These are phyloP conservation scores for Pitangus sulphuratus DNA, from an alignment of 2,797 vertebrate genomes.

Conservation along the genomic window DNA sequence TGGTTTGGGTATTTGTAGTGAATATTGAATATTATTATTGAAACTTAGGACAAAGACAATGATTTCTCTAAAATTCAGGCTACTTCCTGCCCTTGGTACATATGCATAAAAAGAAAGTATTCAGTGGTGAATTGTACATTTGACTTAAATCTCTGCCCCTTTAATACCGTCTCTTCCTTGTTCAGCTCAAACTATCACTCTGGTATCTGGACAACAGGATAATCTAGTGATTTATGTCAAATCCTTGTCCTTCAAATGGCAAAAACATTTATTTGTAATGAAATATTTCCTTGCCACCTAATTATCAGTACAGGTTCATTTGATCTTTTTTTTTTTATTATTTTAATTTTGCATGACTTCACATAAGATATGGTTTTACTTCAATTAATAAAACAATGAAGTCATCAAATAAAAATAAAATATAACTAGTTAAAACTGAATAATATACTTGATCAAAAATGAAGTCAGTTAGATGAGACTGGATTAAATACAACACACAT, in stretches of 20 bases:
- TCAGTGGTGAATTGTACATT: background rate
- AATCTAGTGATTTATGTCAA: background rate
- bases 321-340: background rate
- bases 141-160: background rate
- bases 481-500: background rate
- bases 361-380: background rate
- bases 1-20: background rate
- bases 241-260: background rate
- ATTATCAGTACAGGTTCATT: background rate
- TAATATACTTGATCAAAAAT: background rate
- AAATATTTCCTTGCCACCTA: background rate
- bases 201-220: background rate
- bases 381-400: background rate
- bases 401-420: background rate
- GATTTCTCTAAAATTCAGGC: background rate
- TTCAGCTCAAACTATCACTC: background rate
- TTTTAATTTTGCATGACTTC: background rate
- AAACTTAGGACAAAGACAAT: background rate
- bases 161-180: background rate
- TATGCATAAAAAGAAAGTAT: background rate
- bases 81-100: background rate
- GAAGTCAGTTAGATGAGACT: background rate
- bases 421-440: background rate
- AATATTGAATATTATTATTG: background rate
- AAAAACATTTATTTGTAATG: background rate